Evolutionary conservation across 2,113 vertebrate genomes (phyloP), one percentile per base, ranked within the genome.

Genomic region (Chamaea fasciata): DNA sequence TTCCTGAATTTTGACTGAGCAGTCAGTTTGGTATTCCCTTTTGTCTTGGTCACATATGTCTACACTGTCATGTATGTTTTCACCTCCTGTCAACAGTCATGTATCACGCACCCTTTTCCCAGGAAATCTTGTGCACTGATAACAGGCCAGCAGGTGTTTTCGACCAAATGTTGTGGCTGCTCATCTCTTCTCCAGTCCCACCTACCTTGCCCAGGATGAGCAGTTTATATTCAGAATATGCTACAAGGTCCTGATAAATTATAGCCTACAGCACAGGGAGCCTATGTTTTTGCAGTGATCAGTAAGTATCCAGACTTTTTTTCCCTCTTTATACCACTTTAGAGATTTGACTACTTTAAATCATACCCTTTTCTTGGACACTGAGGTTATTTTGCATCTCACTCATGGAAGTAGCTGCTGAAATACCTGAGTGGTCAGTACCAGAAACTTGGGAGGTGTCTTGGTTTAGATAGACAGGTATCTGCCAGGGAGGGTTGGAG

Each of bases 141-240:
- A 90, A 70, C 55, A 94, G 64, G 30, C 35, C 68, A 81, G 89
- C 86, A 90, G 90, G 76, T 94, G 76, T 90, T 96, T 89, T 52
- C 64, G 89, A 81, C 68, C 44, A 87, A 88, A 68, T 83, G 73
- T 67, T 90, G 35, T 78, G 49, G 86, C 76, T 92, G 92, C 52
- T 92, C 9, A 9, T 83, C 80, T 89, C 47, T 85, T 83, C 76
- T 89, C 13, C 47, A 92, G 46, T 62, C 59, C 59, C 76, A 92
- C 16, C 30, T 70, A 33, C 30, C 35, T 77, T 5, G 0, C 9
- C 7, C 10, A 46, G n/a, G 39, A 78, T 3, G 13, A 65, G 35
- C 26, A 50, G 15, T 49, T 75, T 84, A 46, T 56, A 84, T 59
- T 55, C 35, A 67, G 47, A 83, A 67, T 83, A 74, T 33, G n/a